Percentiles rank a stretch among this genome's conserved stretches.
Conservation (phyloP, 2,113 vertebrate genomes). For the Dromas ardeola region DNA sequence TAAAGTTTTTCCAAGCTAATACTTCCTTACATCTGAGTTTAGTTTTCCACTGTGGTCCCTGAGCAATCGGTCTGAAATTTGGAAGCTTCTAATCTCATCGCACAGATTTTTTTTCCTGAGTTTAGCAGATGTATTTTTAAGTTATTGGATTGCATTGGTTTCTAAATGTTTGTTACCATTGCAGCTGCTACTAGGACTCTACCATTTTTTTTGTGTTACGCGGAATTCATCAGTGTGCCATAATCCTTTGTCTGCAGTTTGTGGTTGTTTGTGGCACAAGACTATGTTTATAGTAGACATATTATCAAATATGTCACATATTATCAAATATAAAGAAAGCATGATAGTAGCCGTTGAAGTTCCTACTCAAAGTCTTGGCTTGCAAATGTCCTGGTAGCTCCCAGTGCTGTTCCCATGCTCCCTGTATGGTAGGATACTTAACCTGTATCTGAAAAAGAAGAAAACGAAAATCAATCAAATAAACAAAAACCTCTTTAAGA, state of each 20-base stretch:
- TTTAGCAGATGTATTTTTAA: conserved; percentile 62
- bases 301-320: conserved; percentile 44
- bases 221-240: neutral
- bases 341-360: neutral
- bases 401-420: neutral
- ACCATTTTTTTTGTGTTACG: neutral
- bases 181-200: neutral
- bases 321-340: conserved; percentile 22
- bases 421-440: neutral
- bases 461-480: neutral
- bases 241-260: conserved; percentile 37
- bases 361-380: neutral
- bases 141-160: conserved; percentile 9
- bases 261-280: conserved; percentile 3
- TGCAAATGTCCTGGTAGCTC: neutral
- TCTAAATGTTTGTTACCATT: conserved; percentile 31
- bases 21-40: conserved; percentile 37
- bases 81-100: conserved; percentile 28
- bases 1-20: conserved; percentile 25
- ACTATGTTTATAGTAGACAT: conserved; percentile 1
- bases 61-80: conserved; percentile 40
- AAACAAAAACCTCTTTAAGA: neutral
- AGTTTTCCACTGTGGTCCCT: conserved; percentile 27
- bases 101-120: conserved; percentile 31
- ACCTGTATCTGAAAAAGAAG: neutral